These are phyloP conservation scores for Mermis nigrescens DNA, from an alignment of 2,888 invertebrate genomes.

Conservation along the genomic window DNA sequence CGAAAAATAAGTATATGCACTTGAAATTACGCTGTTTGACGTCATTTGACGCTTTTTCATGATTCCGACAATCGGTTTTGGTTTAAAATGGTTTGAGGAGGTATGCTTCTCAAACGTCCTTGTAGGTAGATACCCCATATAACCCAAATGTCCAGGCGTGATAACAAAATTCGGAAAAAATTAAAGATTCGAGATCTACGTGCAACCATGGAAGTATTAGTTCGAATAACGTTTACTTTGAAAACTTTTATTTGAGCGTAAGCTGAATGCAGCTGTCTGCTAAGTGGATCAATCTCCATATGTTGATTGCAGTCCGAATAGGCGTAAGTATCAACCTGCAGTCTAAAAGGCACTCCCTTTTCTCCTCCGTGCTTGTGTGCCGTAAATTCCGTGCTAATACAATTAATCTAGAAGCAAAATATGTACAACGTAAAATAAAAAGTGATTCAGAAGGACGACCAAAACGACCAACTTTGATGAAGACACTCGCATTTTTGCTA, in stretches of 20 bases:
- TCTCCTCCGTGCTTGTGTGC: slow-evolving; percentile 94
- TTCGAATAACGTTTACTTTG: slow-evolving; percentile 34
- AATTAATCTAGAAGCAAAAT: slow-evolving; percentile 50
- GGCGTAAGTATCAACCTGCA: slow-evolving; percentile 56
- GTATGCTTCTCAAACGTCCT: too few species aligned
- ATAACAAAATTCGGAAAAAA: too few species aligned
- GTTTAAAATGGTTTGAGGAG: too few species aligned
- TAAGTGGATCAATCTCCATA: slow-evolving; percentile 17
- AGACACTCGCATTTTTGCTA: slow-evolving; percentile 80
- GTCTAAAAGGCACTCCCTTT: slow-evolving; percentile 82
- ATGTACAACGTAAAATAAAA: not conserved
- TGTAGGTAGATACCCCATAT: too few species aligned
- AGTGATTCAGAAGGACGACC: not conserved
- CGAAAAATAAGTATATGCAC: too few species aligned
- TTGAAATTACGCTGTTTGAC: too few species aligned
- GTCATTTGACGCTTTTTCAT: too few species aligned
- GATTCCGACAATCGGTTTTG: too few species aligned
- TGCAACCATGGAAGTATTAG: not conserved
- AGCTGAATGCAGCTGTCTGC: slow-evolving; percentile 62
- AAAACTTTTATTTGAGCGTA: slow-evolving; percentile 85
- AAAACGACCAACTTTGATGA: slow-evolving; percentile 54
- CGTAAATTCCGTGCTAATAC: slow-evolving; percentile 91
- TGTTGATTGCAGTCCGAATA: slow-evolving; percentile 37
- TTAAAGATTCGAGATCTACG: too few species aligned
- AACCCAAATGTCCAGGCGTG: too few species aligned